phyloP scores from a whole-genome alignment of 2,113 vertebrate species.

The Sylvicapra grimmia region DNA sequence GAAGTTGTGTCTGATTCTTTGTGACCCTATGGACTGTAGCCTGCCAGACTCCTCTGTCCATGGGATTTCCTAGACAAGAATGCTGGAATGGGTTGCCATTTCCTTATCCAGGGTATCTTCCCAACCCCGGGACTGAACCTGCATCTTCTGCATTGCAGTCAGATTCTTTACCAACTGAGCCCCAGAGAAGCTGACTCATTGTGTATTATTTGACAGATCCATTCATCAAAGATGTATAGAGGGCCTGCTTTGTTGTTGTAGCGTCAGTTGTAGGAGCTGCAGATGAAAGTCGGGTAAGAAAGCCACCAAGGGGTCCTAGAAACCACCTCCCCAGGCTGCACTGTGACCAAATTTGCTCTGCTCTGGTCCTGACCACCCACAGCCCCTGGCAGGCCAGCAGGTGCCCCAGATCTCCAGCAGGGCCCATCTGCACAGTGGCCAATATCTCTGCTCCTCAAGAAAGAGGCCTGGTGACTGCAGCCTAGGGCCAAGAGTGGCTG shows the following conservation, averaged over 20 bases:
- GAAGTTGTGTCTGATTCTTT: neutral
- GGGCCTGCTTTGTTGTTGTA: neutral
- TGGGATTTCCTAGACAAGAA: neutral
- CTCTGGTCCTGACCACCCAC: neutral
- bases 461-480: fast-evolving
- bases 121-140: neutral
- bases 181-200: neutral
- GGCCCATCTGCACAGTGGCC: neutral
- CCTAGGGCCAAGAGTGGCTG: neutral
- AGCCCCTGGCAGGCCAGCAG: neutral
- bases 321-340: neutral
- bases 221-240: neutral
- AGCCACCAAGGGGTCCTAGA: neutral
- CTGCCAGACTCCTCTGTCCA: neutral
- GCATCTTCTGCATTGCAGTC: neutral
- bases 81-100: neutral
- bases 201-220: neutral
- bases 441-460: neutral
- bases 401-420: fast-evolving
- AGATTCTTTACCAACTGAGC: neutral
- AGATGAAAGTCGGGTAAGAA: neutral
- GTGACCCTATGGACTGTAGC: neutral
- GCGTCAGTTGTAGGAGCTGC: neutral
- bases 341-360: neutral
- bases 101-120: neutral